Conservation (phyloP, 2,113 vertebrate genomes). For the Periophthalmodon schlosseri region DNA sequence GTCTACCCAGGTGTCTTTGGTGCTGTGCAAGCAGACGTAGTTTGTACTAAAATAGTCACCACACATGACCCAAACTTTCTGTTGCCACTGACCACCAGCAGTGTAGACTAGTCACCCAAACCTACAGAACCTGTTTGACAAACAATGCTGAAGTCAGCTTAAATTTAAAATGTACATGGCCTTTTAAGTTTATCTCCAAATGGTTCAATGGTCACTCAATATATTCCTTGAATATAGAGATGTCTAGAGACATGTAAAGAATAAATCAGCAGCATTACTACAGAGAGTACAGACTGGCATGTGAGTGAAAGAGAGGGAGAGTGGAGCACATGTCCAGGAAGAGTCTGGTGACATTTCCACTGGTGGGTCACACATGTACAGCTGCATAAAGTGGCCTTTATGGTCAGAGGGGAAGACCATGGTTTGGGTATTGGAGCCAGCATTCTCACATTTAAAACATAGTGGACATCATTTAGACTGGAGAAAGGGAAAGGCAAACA, state of each 20-base stretch:
- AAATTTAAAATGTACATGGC: not conserved
- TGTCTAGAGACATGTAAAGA: conserved; percentile 29
- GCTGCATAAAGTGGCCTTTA: conserved; percentile 60
- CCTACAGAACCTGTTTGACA: not conserved
- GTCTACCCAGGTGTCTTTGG: not conserved
- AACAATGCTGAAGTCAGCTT: not conserved
- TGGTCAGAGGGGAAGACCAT: conserved; percentile 32
- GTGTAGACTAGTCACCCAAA: not conserved
- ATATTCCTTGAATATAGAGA: not conserved
- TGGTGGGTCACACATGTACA: conserved; percentile 45
- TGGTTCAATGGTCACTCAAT: not conserved
- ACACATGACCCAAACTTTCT: not conserved
- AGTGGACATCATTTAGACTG: conserved; percentile 28
- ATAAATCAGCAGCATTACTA: conserved; percentile 59
- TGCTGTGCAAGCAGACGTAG: not conserved
- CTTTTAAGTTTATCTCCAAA: not conserved
- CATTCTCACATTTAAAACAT: conserved; percentile 30
- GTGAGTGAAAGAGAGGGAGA: conserved; percentile 34
- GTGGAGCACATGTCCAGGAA: conserved; percentile 18
- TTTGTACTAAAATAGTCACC: not conserved
- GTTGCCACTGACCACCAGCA: not conserved
- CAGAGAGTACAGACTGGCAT: conserved; percentile 41
- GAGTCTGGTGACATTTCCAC: conserved; percentile 54
- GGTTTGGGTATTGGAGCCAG: conserved; percentile 26
- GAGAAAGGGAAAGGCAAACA: conserved; percentile 23